Base-by-base conservation (phyloP, 1,140 invertebrate genomes). In the Sycobia sp. region DNA sequence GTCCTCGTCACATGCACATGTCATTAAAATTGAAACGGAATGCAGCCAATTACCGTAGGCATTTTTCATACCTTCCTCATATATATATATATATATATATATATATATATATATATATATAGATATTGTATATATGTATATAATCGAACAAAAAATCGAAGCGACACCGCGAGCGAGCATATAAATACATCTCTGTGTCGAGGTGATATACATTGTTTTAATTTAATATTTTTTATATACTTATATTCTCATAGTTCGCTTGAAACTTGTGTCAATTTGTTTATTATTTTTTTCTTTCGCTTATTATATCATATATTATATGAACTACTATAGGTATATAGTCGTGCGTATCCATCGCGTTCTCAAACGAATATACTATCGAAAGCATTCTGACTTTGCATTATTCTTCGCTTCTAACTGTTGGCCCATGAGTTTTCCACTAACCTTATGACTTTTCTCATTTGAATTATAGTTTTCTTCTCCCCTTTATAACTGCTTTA, bases 311-410 rank as follows among this genome's bases (percentile, higher is more conserved):
- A 71, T 66, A 60, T 60, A 57, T 69, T 60, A 71, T 67, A 67
- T 66, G 65, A 71, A 67, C 60, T 22, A 67, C 62, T 67, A 62
- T 67, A 65, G 66, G 66, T 69, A 67, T 55, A 71, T 60, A 58
- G 20, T 53, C 56, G 43, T 62, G 55, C 41, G 54, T 53, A 47
- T 56, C 56, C 22, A 58, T 55, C 41, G 18, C 44, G 38, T 55
- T 41, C 22, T 41, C 55, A 29, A 34, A 34, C 18, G 16, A 57
- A 27, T 57, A 25, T 39, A 38, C 29, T 20, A 3, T 7, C 13
- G 39, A 39, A 54, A 39, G n/a, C 14, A 10, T 14, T 23, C 47
- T 13, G 14, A 29, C n/a, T 27, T 32, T 32, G 14, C 18, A 14
- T 16, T 27, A 2, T 14, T 38, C 29, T 36, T 51, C 14, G 29